These are phyloP conservation scores for Tortricodes alternella DNA, from an alignment of 2,888 invertebrate genomes.

Conservation along the genomic window DNA sequence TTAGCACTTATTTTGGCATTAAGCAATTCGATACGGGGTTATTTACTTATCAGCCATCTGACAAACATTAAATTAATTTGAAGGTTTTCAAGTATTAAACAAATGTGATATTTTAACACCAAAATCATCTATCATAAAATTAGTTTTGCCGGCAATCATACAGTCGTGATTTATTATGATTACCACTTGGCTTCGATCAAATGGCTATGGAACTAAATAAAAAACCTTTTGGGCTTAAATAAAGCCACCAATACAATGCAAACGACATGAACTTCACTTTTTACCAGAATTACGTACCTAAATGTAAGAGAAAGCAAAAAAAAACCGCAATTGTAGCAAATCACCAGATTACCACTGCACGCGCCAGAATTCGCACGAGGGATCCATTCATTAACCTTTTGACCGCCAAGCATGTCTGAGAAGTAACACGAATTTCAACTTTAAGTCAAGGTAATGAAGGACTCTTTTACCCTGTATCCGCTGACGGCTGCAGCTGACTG, in stretches of 20 bases:
- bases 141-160: no score
- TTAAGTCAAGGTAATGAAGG: no score
- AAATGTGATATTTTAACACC: neutral
- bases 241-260: neutral
- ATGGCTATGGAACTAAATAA: no score
- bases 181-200: no score
- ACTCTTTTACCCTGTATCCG: no score
- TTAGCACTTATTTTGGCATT: slow-evolving; percentile 17
- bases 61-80: neutral
- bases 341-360: neutral
- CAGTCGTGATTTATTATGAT: no score
- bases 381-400: no score
- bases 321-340: neutral
- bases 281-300: neutral
- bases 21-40: slow-evolving; percentile 15
- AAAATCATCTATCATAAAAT: no score
- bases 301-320: neutral
- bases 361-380: neutral
- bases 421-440: no score
- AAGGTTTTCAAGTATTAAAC: neutral
- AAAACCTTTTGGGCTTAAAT: neutral
- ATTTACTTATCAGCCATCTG: neutral
- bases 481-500: no score
- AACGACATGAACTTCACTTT: neutral
- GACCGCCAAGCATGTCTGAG: no score